Conservation (phyloP, 2,797 vertebrate genomes). For the Sebastes melanostomus region DNA sequence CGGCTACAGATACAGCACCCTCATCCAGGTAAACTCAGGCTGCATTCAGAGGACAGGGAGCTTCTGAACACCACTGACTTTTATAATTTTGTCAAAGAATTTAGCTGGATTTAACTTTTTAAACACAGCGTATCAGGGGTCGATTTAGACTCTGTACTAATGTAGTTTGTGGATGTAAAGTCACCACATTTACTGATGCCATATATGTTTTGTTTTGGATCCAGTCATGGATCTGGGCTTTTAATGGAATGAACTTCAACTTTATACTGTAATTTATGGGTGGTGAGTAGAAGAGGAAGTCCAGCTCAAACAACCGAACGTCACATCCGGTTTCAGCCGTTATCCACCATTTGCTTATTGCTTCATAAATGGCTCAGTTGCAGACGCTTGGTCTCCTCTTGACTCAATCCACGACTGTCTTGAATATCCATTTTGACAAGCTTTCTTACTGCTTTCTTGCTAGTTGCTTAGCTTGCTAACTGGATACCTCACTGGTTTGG, state of each 20-base stretch:
- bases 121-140: background rate
- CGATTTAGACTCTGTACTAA: background rate
- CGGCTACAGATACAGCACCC: conserved; percentile 53
- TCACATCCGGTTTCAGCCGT: no score
- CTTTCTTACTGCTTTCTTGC: background rate
- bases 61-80: background rate
- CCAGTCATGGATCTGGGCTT: background rate
- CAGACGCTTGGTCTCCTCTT: background rate
- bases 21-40: conserved; percentile 64
- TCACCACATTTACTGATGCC: background rate
- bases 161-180: background rate
- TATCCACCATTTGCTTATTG: background rate
- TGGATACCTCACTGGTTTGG: background rate
- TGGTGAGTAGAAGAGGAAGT: background rate
- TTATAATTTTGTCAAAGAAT: background rate
- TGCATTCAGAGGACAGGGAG: background rate
- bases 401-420: background rate
- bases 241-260: background rate
- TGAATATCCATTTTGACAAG: background rate
- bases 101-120: background rate
- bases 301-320: no score
- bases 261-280: background rate
- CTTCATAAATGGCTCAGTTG: background rate
- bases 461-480: background rate
- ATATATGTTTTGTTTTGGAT: background rate